phyloP scores from a whole-genome alignment of 2,797 vertebrate species.

The Pampus argenteus region DNA sequence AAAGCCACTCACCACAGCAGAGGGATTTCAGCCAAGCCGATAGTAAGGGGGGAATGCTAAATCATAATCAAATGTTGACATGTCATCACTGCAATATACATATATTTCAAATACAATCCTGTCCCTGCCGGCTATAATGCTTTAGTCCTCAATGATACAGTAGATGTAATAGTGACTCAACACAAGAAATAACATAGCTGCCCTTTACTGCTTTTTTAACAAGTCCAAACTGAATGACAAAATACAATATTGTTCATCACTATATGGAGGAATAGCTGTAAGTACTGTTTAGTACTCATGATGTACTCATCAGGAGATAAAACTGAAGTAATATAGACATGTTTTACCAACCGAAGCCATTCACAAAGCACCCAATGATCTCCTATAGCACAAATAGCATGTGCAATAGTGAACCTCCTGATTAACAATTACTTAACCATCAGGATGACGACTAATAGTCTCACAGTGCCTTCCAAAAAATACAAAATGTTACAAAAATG shows the following conservation, averaged over 20 bases:
- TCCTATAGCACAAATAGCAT: too few relatives aligned
- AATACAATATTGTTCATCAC: neutral
- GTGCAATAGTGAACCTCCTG: neutral
- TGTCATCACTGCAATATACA: slow-evolving; percentile 9
- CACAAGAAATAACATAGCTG: neutral
- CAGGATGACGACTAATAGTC: too few relatives aligned
- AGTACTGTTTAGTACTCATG: neutral
- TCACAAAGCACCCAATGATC: neutral
- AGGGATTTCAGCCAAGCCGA: slow-evolving; percentile 4
- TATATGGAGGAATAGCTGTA: neutral
- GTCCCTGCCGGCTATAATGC: neutral
- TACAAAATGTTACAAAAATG: too few relatives aligned
- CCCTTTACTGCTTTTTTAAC: neutral
- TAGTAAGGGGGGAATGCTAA: neutral
- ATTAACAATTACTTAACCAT: neutral
- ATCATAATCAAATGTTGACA: slow-evolving; percentile 7
- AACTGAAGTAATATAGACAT: too few relatives aligned
- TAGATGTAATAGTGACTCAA: neutral
- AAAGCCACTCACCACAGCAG: neutral
- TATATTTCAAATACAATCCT: neutral
- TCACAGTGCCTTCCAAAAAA: too few relatives aligned
- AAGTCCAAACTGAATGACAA: neutral
- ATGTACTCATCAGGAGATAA: neutral
- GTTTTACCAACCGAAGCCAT: too few relatives aligned
- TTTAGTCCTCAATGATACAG: neutral